Base-by-base conservation (phyloP, 2,113 vertebrate genomes). In the Elaphurus davidianus region DNA sequence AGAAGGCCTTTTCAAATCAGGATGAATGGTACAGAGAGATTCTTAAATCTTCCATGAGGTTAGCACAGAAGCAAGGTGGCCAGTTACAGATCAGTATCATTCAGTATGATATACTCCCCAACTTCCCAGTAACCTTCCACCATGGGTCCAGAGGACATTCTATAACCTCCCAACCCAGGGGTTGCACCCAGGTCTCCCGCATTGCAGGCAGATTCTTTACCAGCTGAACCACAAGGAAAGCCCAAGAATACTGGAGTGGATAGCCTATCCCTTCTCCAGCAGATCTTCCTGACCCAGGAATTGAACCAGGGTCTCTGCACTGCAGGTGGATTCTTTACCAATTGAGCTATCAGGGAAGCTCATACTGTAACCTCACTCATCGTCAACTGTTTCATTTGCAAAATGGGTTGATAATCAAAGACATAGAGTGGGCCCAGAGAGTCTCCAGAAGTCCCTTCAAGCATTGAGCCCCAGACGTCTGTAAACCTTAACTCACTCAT, bases 41-140 rank as follows among this genome's bases (percentile, higher is more conserved):
- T 28, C 17, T 23, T 9, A 54, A n/a, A 5, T 19, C 19, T 40
- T 30, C 23, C 27, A 2, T 2, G 76, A 83, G 45, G 19, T 55
- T n/a, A 19, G 1, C 47, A 7, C 0, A 3, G 13, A 52, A 47
- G 50, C 83, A 7, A 7, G 0, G 17, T 1, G 11, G 33, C 33
- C 52, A 12, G 1, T 14, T 23, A 27, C 23, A 36, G 19, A 87
- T 47, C 86, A 36, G 3, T 25, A 36, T 16, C 45, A 1, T 3
- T 36, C 16, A 2, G 16, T 5, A 5, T 7, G 40, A 7, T 54
- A 2, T 30, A 2, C 14, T 33, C 12, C 47, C 40, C 7, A 5
- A 21, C 33, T 23, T 64, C 40, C n/a, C 5, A 0, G 74, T 1
- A 4, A 9, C 40, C 62, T 16, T 6, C 59, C 52, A 4, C 55